These are phyloP conservation scores for Dryocosmus kuriphilus DNA, from an alignment of 2,888 invertebrate genomes.

Conservation along the genomic window DNA sequence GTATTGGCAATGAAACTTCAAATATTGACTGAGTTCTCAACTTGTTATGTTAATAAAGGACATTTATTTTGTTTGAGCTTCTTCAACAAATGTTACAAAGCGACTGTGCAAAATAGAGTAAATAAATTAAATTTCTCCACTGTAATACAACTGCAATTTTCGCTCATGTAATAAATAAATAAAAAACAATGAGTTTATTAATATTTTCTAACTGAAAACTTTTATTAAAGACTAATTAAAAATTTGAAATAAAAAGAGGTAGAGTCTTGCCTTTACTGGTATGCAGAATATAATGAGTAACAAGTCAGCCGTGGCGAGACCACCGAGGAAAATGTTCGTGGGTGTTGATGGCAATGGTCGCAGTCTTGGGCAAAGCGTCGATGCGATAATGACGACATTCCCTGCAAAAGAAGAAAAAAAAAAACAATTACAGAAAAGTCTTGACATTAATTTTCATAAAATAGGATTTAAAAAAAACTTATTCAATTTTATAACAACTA, in stretches of 20 bases:
- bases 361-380: slow-evolving; percentile 76
- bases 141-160: not conserved
- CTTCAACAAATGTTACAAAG: not conserved
- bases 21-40: not conserved
- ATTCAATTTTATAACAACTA: too few species aligned
- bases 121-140: not conserved
- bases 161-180: not conserved
- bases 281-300: slow-evolving; percentile 85
- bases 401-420: slow-evolving; percentile 58
- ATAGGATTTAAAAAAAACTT: too few species aligned
- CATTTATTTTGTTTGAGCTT: not conserved
- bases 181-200: not conserved
- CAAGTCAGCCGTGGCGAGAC: slow-evolving; percentile 84
- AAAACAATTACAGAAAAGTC: not conserved
- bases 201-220: not conserved
- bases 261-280: slow-evolving; percentile 82
- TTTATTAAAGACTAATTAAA: not conserved
- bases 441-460: too few species aligned
- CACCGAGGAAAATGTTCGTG: slow-evolving; percentile 85
- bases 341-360: slow-evolving; percentile 72
- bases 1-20: not conserved
- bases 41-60: not conserved
- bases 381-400: slow-evolving; percentile 79
- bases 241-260: not conserved
- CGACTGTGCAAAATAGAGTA: not conserved